phyloP scores from a whole-genome alignment of 2,113 vertebrate species.

The Microtus richardsoni region DNA sequence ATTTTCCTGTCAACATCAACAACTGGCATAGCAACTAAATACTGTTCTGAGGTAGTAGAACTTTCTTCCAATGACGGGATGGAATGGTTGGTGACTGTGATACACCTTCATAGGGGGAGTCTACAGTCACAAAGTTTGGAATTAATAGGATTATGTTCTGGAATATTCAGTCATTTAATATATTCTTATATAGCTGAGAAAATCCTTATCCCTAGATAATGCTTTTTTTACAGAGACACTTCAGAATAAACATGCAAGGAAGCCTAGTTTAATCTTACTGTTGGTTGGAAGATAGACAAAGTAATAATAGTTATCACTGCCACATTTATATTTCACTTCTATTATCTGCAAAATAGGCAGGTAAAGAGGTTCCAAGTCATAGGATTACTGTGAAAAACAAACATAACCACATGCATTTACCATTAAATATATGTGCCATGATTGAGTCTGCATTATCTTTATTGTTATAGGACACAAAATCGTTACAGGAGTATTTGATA shows the following conservation, averaged over 20 bases:
- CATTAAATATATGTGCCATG: neutral
- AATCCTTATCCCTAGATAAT: neutral
- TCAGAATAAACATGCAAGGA: neutral
- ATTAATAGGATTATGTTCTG: neutral
- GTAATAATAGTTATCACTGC: neutral
- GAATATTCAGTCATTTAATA: neutral
- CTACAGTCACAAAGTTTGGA: neutral
- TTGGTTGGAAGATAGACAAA: neutral
- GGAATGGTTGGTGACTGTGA: neutral
- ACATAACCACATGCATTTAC: neutral
- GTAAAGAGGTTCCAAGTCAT: neutral
- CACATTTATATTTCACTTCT: neutral
- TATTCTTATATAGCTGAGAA: neutral
- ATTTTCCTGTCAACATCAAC: neutral
- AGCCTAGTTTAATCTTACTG: neutral
- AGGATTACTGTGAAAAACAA: constrained; percentile 35
- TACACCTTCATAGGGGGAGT: neutral
- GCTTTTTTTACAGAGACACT: neutral
- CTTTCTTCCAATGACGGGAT: neutral
- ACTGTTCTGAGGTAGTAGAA: neutral
- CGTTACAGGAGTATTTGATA: neutral
- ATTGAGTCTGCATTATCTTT: neutral
- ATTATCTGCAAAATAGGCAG: constrained; percentile 13
- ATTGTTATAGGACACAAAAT: constrained; percentile 21
- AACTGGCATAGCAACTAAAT: neutral